A percentile compares a stretch with the other conserved stretches of the same genome.
These are phyloP conservation scores for Chrysolina haemoptera DNA, from an alignment of 2,888 invertebrate genomes.

Conservation along the genomic window DNA sequence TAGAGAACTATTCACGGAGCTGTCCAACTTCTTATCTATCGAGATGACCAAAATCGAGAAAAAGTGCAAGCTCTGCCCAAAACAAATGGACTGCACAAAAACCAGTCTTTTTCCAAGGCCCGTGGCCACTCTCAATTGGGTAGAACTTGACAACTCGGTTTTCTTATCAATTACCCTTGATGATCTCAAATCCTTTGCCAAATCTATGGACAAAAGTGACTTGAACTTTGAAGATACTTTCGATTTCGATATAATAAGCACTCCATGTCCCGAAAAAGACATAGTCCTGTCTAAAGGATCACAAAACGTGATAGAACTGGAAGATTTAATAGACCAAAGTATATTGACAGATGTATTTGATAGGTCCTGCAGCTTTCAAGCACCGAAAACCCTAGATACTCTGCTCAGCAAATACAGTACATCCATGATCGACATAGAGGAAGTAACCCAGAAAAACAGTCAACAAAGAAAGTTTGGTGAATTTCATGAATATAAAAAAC, in stretches of 20 bases:
- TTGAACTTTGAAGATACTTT: constrained; percentile 38
- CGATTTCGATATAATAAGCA: constrained; percentile 24
- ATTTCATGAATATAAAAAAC: constrained; percentile 1
- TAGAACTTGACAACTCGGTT: constrained; percentile 50
- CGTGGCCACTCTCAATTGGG: constrained; percentile 36
- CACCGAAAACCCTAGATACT: constrained; percentile 55
- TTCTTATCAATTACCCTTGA: constrained; percentile 56
- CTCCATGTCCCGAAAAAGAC: constrained; percentile 32
- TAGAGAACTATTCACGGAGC: constrained; percentile 71
- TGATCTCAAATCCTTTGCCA: constrained; percentile 56
- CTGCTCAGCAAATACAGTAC: constrained; percentile 52
- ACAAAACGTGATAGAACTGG: constrained; percentile 41
- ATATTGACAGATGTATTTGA: constrained; percentile 40
- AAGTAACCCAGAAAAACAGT: background rate
- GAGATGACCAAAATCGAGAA: constrained; percentile 43
- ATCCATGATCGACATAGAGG: constrained; percentile 40
- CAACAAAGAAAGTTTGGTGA: background rate
- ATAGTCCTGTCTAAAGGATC: constrained; percentile 45
- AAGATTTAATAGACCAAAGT: constrained; percentile 39
- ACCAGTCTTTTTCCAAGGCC: constrained; percentile 20
- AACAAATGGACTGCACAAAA: constrained; percentile 68
- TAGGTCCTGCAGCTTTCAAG: constrained; percentile 54
- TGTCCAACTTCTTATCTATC: constrained; percentile 61
- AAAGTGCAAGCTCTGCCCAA: constrained; percentile 70
- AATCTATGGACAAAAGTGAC: constrained; percentile 48